Evolutionary conservation across 2,797 vertebrate species (phyloP).

Genomic region (Halcyon badia): DNA sequence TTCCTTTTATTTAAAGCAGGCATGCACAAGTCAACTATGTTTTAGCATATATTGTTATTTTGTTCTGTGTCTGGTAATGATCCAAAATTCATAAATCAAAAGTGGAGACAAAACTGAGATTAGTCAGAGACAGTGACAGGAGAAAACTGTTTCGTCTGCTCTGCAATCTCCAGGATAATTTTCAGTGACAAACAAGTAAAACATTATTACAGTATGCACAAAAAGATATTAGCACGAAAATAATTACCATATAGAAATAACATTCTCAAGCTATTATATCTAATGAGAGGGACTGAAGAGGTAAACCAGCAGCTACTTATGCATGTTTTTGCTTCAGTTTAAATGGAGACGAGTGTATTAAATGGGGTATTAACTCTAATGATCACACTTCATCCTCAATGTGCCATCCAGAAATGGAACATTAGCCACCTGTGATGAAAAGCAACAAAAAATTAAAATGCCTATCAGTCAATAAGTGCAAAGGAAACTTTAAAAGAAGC

Average conservation of each 20-base stretch:
- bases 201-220: not conserved
- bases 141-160: not conserved
- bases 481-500: not conserved
- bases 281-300: not conserved
- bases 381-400: not conserved
- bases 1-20: constrained; percentile 13
- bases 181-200: constrained; percentile 16
- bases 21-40: not conserved
- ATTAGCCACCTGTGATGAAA: not conserved
- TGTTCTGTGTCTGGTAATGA: not conserved
- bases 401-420: not conserved
- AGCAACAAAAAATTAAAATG: not conserved
- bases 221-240: not conserved
- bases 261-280: not conserved
- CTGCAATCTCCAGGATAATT: not conserved
- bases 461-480: not conserved
- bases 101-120: not conserved
- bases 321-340: not conserved
- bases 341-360: not conserved
- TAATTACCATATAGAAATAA: not conserved
- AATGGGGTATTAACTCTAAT: not conserved
- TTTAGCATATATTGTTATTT: not conserved
- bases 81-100: not conserved
- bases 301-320: not conserved
- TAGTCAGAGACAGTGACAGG: not conserved